Evolutionary conservation across 1,140 invertebrate species (phyloP).

Genomic region (Anoplolepis gracilipes): DNA sequence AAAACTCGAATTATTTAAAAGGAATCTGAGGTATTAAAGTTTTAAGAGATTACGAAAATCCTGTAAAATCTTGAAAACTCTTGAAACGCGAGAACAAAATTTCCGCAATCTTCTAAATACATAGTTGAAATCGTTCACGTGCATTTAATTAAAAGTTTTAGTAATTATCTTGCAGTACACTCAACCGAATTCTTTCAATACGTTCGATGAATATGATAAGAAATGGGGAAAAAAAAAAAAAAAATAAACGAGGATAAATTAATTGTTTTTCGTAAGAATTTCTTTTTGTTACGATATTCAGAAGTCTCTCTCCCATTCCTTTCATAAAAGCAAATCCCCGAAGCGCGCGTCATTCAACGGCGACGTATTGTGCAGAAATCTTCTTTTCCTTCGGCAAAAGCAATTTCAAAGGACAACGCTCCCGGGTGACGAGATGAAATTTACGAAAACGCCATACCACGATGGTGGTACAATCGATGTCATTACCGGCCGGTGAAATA

Average conservation of each 20-base stretch:
- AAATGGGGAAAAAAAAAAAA: conserved; percentile 33
- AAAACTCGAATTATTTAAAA: conserved; percentile 7
- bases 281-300: conserved; percentile 17
- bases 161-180: background rate
- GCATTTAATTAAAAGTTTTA: conserved; percentile 54
- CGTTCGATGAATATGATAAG: conserved; percentile 17
- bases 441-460: conserved; percentile 48
- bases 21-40: background rate
- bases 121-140: conserved; percentile 2
- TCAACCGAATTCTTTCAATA: conserved; percentile 25
- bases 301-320: conserved; percentile 12
- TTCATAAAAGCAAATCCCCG: conserved; percentile 41
- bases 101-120: conserved; percentile 21
- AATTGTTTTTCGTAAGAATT: conserved; percentile 29
- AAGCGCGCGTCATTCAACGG: conserved; percentile 52
- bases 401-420: conserved; percentile 61
- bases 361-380: conserved; percentile 52
- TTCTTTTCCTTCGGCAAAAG: conserved; percentile 40
- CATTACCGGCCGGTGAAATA: conserved; percentile 46
- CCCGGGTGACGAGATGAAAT: conserved; percentile 42
- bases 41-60: background rate
- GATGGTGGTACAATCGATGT: conserved; percentile 40
- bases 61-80: background rate
- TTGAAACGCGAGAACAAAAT: background rate
- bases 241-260: conserved; percentile 45